phyloP scores from a whole-genome alignment of 2,888 invertebrate species.

The Ferdinandea cuprea region DNA sequence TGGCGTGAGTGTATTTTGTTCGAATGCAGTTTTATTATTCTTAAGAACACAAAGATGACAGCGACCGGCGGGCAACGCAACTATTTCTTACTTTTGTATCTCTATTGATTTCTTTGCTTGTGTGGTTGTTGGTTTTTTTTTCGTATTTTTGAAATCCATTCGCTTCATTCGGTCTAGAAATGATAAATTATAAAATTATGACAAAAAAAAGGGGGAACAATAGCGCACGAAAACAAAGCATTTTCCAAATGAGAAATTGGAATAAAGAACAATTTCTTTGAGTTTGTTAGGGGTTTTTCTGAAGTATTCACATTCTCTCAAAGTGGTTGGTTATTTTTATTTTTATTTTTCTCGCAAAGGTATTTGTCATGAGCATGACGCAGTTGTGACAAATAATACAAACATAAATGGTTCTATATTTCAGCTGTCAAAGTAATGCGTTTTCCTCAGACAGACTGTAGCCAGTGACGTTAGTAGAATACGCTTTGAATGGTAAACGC shows the following conservation, averaged over 20 bases:
- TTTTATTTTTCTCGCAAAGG: constrained; percentile 11
- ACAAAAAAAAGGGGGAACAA: constrained; percentile 6
- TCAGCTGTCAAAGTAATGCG: constrained; percentile 39
- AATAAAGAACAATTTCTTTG: constrained; percentile 25
- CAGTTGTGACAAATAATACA: constrained; percentile 28
- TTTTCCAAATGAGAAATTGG: constrained; percentile 19
- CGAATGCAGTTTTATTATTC: constrained; percentile 21
- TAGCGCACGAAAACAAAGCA: constrained; percentile 30
- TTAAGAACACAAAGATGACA: constrained; percentile 8
- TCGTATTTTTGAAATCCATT: constrained; percentile 24
- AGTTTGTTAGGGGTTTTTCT: constrained; percentile 15
- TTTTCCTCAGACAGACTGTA: not conserved
- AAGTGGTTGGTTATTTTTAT: constrained; percentile 33
- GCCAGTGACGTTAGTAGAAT: constrained; percentile 2
- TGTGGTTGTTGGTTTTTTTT: constrained; percentile 3
- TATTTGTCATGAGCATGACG: constrained; percentile 20
- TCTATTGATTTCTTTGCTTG: constrained; percentile 29
- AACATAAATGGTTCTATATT: constrained; percentile 18
- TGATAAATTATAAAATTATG: constrained; percentile 36
- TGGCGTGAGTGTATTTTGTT: constrained; percentile 5
- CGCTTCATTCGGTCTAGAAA: constrained; percentile 46
- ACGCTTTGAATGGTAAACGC: constrained; percentile 19
- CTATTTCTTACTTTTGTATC: constrained; percentile 9
- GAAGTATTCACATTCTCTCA: not conserved
- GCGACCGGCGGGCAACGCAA: too few relatives aligned